phyloP scores from a whole-genome alignment of 2,797 vertebrate species.

The Spinus pinus region DNA sequence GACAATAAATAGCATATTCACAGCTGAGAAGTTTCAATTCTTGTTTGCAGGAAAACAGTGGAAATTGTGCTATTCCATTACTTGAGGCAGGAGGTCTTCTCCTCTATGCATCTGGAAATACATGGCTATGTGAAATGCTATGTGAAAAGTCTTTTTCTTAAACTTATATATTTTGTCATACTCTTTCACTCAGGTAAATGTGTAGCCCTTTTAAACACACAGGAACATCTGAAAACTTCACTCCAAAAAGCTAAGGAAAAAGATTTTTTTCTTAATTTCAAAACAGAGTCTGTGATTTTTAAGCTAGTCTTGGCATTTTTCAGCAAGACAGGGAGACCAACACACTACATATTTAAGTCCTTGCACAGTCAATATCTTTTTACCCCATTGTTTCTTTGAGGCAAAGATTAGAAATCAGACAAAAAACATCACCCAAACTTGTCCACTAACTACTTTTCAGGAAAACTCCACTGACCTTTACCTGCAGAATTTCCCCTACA shows the following conservation, averaged over 20 bases:
- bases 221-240: not conserved
- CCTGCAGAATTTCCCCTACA: not conserved
- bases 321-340: not conserved
- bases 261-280: not conserved
- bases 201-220: not conserved
- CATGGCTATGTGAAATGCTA: not conserved
- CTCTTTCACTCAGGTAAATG: not conserved
- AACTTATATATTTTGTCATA: not conserved
- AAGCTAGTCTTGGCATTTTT: not conserved
- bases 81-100: not conserved
- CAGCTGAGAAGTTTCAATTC: not conserved
- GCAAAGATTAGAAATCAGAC: not conserved
- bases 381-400: not conserved
- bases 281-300: not conserved
- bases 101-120: not conserved
- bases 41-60: not conserved
- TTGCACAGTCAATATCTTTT: not conserved
- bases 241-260: not conserved
- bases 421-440: not conserved
- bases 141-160: not conserved
- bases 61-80: not conserved
- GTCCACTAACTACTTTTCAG: not conserved
- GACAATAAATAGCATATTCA: not conserved
- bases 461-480: not conserved
- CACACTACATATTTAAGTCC: not conserved